A percentile compares a stretch with the other conserved stretches of the same genome.
Evolutionary conservation across 1,140 invertebrate species (phyloP).

Genomic region (Euglossa dilemma): DNA sequence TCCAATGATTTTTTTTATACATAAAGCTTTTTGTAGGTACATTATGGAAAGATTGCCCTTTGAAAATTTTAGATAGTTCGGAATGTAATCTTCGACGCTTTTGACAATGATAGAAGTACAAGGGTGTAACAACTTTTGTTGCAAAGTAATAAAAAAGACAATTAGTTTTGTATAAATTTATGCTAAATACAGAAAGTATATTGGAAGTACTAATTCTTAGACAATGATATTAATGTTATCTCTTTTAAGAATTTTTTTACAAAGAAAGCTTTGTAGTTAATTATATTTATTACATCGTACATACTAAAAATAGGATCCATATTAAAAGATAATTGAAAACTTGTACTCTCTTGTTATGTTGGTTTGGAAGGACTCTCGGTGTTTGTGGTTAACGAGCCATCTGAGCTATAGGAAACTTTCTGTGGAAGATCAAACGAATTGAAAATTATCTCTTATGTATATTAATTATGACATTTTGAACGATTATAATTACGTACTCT

Average conservation of each 20-base stretch:
- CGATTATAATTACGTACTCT: slow-evolving; percentile 39
- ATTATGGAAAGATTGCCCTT: too few species aligned
- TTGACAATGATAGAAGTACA: too few species aligned
- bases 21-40: too few species aligned
- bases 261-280: not conserved
- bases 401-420: slow-evolving; percentile 61
- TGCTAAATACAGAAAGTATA: too few species aligned
- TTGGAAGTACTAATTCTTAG: too few species aligned
- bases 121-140: too few species aligned
- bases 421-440: slow-evolving; percentile 31
- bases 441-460: not conserved
- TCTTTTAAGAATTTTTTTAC: not conserved
- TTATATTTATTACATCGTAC: slow-evolving; percentile 29
- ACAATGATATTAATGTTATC: not conserved
- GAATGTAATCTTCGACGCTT: not conserved
- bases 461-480: not conserved
- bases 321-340: slow-evolving; percentile 23
- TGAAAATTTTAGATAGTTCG: too few species aligned
- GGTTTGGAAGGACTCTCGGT: slow-evolving; percentile 46
- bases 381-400: slow-evolving; percentile 56
- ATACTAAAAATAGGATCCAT: not conserved
- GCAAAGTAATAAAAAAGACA: too few species aligned
- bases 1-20: not conserved
- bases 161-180: too few species aligned
- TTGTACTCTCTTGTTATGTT: slow-evolving; percentile 44